Evolutionary conservation across 2,113 vertebrate species (phyloP), one percentile per base, ranked within the genome.

Genomic region (Siniperca knerii): DNA sequence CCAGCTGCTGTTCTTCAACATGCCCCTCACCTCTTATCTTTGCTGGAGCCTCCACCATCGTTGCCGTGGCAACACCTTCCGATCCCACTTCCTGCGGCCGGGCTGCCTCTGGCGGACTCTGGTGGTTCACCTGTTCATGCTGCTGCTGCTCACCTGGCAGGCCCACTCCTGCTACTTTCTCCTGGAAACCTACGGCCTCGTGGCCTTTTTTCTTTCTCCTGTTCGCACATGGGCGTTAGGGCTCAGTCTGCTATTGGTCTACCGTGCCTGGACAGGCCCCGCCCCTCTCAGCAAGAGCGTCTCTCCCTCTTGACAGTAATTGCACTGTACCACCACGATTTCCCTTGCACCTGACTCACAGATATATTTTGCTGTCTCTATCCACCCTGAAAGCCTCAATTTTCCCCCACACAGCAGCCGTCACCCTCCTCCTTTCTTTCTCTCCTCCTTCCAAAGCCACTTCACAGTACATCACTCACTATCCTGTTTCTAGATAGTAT

Each of bases 31-130:
- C 89, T 95, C 85, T 82, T 99, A 99, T 84, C 94, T 98, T 68
- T 98, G 98, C 95, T 99, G 98, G 98, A 97, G 97, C 92, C 93
- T 99, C 79, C 87, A 97, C 64, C 96, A 97, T 75, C 97, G 98
- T 9, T 97, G 95, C 92, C 95, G 89, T 18, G 98, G 98, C 55
- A 95, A 96, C 91, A 94, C 90, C 91, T 97, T 99, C 87, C 86
- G 77, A n/a, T 97, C 97, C 42, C 98, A 99, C 86, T 71, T 98
- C 61, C 78, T 29, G 68, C 93, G 95, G 0, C 83, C 83, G 40
- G 96, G 90, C 77, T 92, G 85, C 76, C 88, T 69, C 79, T 85
- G 89, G 68, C 6, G 81, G 88, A 87, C 94, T 37, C 65, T 96
- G 84, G 92, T 75, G 0, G 65, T 97, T 25, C 96, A 99, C 88